Percentiles rank a stretch among this genome's conserved stretches.
Conservation (phyloP, 2,113 vertebrate genomes). For the Myotis lucifugus region DNA sequence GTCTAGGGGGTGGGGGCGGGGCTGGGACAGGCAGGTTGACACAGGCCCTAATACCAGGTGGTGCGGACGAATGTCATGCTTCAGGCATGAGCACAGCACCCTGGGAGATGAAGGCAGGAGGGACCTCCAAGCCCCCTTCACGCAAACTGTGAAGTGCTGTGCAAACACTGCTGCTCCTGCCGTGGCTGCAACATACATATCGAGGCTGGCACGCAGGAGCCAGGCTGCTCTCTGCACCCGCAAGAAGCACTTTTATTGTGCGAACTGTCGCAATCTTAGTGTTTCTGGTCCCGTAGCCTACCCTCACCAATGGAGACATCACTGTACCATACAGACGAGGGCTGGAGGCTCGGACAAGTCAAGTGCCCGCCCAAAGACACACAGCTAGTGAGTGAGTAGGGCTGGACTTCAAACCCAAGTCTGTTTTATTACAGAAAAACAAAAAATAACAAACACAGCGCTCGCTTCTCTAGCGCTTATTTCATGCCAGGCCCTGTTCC, state of each 20-base stretch:
- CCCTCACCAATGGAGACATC: neutral
- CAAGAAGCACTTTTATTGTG: neutral
- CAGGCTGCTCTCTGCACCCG: neutral
- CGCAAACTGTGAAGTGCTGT: neutral
- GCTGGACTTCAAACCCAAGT: neutral
- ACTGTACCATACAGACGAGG: neutral
- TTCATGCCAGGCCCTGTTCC: neutral
- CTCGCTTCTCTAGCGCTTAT: neutral
- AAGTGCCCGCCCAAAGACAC: neutral
- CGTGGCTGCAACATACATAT: accelerated
- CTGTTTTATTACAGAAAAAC: neutral
- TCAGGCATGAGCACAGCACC: neutral
- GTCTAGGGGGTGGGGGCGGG: too few species aligned
- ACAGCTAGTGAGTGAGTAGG: neutral
- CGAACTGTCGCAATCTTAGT: accelerated
- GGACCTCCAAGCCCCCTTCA: accelerated
- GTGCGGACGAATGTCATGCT: accelerated
- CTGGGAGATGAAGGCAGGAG: accelerated
- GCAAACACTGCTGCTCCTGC: neutral
- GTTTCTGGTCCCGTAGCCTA: neutral
- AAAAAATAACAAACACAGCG: neutral
- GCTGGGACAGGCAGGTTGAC: neutral
- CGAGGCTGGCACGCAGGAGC: neutral
- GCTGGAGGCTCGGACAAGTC: neutral
- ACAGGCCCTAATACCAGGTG: neutral